Evolutionary conservation across 2,888 invertebrate genomes (phyloP), one percentile per base, ranked within the genome.

Genomic region (Drosophila dives): DNA sequence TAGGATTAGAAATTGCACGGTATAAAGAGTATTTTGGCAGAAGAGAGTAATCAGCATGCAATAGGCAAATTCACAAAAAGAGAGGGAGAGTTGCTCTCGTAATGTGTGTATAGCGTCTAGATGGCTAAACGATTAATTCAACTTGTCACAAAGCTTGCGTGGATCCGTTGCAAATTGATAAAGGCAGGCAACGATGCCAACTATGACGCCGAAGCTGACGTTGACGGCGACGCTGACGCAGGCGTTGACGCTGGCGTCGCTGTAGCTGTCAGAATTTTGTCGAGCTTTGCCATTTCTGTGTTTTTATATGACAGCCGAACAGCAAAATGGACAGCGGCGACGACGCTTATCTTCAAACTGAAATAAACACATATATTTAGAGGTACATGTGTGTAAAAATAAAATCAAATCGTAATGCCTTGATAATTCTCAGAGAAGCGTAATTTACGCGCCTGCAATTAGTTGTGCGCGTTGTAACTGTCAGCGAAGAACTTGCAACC

Each of bases 41-140:
- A 56, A 62, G 60, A 69, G 68, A 62, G 53, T n/a, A 38, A 66
- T 53, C 56, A 42, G 26, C 45, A 34, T 53, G 34, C 23, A 23
- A 36, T 49, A 56, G 36, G 38, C 23, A 51, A 36, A 36, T 53
- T 45, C 40, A 17, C 58, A 33, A 45, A 42, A 32, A 42, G 36
- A 36, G 59, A 60, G 42, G 15, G 29, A 12, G 38, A 36, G 42
- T 63, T 40, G 42, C 42, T 15, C 59, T 48, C 33, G 23, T 12
- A 48, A 29, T 38, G 15, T 45, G 45, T 45, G 15, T 23, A 23
- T 3, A 61, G 65, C 17, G 29, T 56, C 32, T 48, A 60, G 55
- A 60, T 77, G 77, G 80, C 71, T 78, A 70, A 81, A 48, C 89
- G 76, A 90, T 90, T 86, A 86, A 89, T 80, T 75, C 81, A 75